phyloP scores from a whole-genome alignment of 1,140 invertebrate species.

The Eurosta solidaginis region DNA sequence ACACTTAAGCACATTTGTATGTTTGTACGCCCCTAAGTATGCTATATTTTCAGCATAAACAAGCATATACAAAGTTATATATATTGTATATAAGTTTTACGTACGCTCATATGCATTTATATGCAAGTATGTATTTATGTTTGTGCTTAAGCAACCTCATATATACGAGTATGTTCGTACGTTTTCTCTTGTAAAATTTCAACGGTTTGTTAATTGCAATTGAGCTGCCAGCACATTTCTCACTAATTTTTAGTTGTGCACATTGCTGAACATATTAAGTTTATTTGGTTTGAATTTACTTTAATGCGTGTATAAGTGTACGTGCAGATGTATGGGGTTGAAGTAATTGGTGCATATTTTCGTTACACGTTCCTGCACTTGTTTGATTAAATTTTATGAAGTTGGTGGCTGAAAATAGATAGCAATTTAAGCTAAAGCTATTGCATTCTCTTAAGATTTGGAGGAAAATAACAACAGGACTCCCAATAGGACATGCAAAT shows the following conservation, averaged over 20 bases:
- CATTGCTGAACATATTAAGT: neutral
- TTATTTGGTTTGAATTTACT: neutral
- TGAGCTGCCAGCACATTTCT: neutral
- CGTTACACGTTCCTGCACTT: slow-evolving; percentile 7
- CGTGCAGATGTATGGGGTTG: neutral
- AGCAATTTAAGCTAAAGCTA: no score
- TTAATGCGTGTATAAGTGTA: neutral
- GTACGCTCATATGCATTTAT: neutral
- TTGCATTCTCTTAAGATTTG: no score
- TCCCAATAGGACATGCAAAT: no score
- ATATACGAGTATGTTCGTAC: neutral
- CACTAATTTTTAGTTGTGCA: neutral
- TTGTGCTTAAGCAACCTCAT: neutral
- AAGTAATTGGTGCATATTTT: neutral
- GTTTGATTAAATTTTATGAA: no score
- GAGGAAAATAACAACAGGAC: no score
- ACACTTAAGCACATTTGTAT: no score
- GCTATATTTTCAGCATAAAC: no score
- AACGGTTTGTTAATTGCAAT: neutral
- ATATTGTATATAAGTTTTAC: neutral
- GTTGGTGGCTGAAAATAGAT: no score
- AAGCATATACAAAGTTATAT: no score
- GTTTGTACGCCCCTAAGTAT: no score
- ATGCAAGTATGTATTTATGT: no score
- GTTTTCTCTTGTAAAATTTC: neutral